Evolutionary conservation across 1,140 invertebrate genomes (phyloP), one percentile per base, ranked within the genome.

Genomic region (Drosophila mayri): DNA sequence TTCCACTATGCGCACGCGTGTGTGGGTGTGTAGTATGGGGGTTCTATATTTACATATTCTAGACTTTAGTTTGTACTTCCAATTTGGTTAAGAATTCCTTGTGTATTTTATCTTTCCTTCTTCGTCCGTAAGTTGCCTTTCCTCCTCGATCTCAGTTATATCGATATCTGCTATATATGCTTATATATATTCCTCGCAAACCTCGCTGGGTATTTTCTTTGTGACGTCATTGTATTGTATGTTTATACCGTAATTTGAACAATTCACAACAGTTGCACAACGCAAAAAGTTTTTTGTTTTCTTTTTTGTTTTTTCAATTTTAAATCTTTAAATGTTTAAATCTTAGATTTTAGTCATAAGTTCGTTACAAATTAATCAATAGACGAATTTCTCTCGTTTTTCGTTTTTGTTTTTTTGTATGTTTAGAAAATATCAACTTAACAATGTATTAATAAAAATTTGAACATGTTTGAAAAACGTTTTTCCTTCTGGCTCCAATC

Each of bases 61-160:
- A 87, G 85, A 84, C 79, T 90, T 83, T 88, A 90, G 86, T 90
- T 90, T 90, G 85, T 90, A 90, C 85, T 90, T 90, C 85, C 85
- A 90, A 90, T 90, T 90, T 87, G 85, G 85, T 90, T 88, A 88
- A 88, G 86, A 87, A 88, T 88, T 87, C 84, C 84, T 90, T 87
- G 84, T 87, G 84, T 87, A 88, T 81, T 88, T 87, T 90, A 22
- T 55, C 62, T 52, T 88, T 74, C 74, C 80, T 63, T 72, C 47
- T 18, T 16, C 76, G 47, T 81, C 44, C 61, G 50, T 72, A 63
- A 68, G 49, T 80, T 67, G 40, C 68, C 64, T 58, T 75, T 22
- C 57, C 20, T 70, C 41, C 66, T 72, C 41, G 32, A 25, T 43
- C 55, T 59, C 49, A 25, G 22, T 43, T 38, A 35, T 22, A 61